A percentile compares a stretch with the other conserved stretches of the same genome.
Conservation (phyloP, 2,888 invertebrate species). For the Anaspis maculata region DNA sequence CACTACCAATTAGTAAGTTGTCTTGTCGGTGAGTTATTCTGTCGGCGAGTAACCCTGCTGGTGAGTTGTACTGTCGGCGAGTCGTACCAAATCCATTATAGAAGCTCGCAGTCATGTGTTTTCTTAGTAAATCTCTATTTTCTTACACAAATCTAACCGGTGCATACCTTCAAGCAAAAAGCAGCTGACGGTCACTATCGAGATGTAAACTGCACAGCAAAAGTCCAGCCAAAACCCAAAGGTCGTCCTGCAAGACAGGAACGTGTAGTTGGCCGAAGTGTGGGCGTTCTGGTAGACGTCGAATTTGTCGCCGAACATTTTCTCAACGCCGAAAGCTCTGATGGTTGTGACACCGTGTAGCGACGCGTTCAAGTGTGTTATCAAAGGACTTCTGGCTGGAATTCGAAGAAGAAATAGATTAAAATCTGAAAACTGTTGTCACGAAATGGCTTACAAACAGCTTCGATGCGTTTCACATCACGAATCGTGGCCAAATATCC, state of each 20-base stretch:
- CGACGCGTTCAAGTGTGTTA: conserved; percentile 65
- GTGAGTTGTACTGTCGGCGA: too few species aligned
- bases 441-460: conserved; percentile 53
- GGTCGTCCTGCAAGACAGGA: conserved; percentile 55
- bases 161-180: too few species aligned
- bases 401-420: conserved; percentile 12
- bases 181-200: conserved; percentile 28
- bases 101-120: too few species aligned
- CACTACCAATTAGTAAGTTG: too few species aligned
- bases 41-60: too few species aligned
- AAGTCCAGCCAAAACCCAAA: conserved; percentile 63
- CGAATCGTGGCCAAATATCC: conserved; percentile 67
- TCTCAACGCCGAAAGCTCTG: conserved; percentile 59
- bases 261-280: conserved; percentile 66
- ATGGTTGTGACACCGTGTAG: conserved; percentile 71
- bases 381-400: conserved; percentile 70
- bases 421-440: not conserved
- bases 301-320: conserved; percentile 60
- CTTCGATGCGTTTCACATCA: conserved; percentile 63
- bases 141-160: too few species aligned
- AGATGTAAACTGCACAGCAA: conserved; percentile 27
- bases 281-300: conserved; percentile 62
- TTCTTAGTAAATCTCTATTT: too few species aligned
- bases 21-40: too few species aligned
- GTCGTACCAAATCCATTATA: too few species aligned